A percentile compares a stretch with the other conserved stretches of the same genome.
These are phyloP conservation scores for Pissodes strobi DNA, from an alignment of 1,140 invertebrate species.

Conservation along the genomic window DNA sequence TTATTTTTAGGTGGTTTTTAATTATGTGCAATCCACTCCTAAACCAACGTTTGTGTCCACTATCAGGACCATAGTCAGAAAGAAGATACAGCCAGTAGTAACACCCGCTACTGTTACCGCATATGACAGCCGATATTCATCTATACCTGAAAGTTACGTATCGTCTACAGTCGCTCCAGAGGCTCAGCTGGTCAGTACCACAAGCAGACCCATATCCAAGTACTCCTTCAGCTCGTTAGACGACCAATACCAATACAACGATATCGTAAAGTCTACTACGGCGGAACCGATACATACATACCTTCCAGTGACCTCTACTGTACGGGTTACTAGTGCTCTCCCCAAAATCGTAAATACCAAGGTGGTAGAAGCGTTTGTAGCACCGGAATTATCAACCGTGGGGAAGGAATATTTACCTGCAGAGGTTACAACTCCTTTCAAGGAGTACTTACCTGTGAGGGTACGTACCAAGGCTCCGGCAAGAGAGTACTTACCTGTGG, in stretches of 20 bases:
- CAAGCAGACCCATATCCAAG: constrained; percentile 38
- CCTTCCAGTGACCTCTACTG: constrained; percentile 19
- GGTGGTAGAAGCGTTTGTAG: constrained; percentile 8
- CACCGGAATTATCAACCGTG: constrained; percentile 5
- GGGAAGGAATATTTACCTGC: constrained; percentile 37
- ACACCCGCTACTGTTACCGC: constrained; percentile 26
- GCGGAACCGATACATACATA: constrained; percentile 11
- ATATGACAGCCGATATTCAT: constrained; percentile 41
- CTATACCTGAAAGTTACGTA: constrained; percentile 23
- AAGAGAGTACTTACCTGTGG: constrained; percentile 35
- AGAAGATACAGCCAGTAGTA: constrained; percentile 25
- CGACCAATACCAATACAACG: constrained; percentile 32
- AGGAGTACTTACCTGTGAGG: constrained; percentile 29
- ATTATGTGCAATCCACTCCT: constrained; percentile 42
- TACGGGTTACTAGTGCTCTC: constrained; percentile 15
- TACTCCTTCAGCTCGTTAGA: constrained; percentile 41
- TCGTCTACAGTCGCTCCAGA: constrained; percentile 4
- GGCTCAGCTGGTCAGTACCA: constrained; percentile 11
- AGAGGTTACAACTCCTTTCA: constrained; percentile 26
- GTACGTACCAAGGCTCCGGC: constrained; percentile 8
- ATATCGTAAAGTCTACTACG: constrained; percentile 18
- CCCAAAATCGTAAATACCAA: constrained; percentile 1
- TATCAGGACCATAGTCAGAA: constrained; percentile 32
- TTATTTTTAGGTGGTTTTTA: constrained; percentile 1
- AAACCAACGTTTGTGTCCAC: constrained; percentile 45